Evolutionary conservation across 2,888 invertebrate species (phyloP).

Genomic region (Drosophila putrida): DNA sequence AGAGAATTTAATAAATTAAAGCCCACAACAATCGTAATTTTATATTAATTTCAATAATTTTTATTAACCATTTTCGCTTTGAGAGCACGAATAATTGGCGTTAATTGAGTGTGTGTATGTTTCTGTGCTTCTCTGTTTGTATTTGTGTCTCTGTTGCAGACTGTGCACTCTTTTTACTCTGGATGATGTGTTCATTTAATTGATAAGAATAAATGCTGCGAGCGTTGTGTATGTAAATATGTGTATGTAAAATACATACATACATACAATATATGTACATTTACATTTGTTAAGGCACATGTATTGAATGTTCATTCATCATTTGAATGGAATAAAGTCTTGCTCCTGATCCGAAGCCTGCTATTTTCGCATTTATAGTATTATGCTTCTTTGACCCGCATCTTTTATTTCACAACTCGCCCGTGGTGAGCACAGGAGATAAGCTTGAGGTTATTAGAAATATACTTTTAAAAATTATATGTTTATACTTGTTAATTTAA

Average conservation of each 20-base stretch:
- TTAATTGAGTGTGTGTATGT: constrained; percentile 68
- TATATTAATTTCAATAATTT: constrained; percentile 56
- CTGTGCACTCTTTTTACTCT: constrained; percentile 36
- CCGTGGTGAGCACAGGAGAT: constrained; percentile 26
- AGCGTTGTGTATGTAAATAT: constrained; percentile 7
- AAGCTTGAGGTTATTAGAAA: constrained; percentile 18
- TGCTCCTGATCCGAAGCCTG: constrained; percentile 21
- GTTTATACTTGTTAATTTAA: background rate
- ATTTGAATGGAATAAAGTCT: constrained; percentile 36
- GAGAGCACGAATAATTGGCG: constrained; percentile 74
- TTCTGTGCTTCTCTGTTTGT: constrained; percentile 33
- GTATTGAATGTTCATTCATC: background rate
- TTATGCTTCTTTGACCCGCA: constrained; percentile 37
- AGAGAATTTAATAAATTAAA: constrained; percentile 36
- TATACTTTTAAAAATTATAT: background rate
- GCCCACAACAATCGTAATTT: constrained; percentile 46
- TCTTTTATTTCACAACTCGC: constrained; percentile 4
- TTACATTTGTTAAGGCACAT: constrained; percentile 4
- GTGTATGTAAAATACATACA: no score
- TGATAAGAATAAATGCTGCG: constrained; percentile 65
- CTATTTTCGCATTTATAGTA: constrained; percentile 8
- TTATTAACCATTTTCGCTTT: constrained; percentile 69
- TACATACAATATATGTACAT: constrained; percentile 4
- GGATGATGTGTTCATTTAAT: constrained; percentile 57
- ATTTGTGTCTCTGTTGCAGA: constrained; percentile 34